These are phyloP conservation scores for Zaprionus lachaisei DNA, from an alignment of 1,140 invertebrate genomes.

Conservation along the genomic window DNA sequence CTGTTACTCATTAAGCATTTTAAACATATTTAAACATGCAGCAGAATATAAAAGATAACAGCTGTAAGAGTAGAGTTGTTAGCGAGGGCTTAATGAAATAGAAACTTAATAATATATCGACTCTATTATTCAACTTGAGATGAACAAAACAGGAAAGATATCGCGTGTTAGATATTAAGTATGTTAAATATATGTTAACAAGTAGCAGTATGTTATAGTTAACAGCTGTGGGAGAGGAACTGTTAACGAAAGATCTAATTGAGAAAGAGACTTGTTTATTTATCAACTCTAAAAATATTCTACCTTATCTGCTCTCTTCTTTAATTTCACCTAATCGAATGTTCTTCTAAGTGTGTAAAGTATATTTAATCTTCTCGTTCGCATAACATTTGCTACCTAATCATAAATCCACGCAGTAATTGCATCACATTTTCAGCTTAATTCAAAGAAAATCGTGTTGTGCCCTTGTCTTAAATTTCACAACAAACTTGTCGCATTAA, in stretches of 20 bases:
- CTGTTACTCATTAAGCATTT: neutral
- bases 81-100: too few species aligned
- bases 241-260: too few species aligned
- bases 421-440: slow-evolving; percentile 11
- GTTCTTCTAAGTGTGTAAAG: neutral
- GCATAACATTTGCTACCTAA: neutral
- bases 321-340: neutral
- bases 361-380: neutral
- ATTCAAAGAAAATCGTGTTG: slow-evolving; percentile 18
- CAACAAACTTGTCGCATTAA: slow-evolving; percentile 38
- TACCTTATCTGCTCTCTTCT: too few species aligned
- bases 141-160: too few species aligned
- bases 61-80: neutral
- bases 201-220: too few species aligned
- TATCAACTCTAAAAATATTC: too few species aligned
- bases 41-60: neutral
- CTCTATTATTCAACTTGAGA: too few species aligned
- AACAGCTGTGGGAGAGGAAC: too few species aligned
- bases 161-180: fast-evolving
- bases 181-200: too few species aligned
- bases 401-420: neutral
- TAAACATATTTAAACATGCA: neutral
- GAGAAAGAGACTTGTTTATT: neutral
- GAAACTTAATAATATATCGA: too few species aligned
- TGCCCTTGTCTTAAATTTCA: slow-evolving; percentile 8